Percentiles rank a stretch among this genome's conserved stretches.
These are phyloP conservation scores for Hesperophylax magnus DNA, from an alignment of 1,140 invertebrate genomes.

Conservation along the genomic window DNA sequence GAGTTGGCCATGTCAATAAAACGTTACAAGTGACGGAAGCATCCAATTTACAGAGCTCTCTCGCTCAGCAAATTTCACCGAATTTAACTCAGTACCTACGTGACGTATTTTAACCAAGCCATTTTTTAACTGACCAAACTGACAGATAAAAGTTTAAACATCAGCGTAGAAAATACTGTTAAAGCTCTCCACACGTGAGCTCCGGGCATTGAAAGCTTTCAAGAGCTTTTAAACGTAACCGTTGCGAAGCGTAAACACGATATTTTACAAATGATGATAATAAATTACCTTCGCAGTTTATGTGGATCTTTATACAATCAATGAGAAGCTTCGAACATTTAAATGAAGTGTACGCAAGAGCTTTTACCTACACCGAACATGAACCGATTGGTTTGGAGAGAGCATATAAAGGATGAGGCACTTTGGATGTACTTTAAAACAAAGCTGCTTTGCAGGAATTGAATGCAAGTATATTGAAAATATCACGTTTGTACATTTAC, in stretches of 20 bases:
- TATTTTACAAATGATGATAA: constrained; percentile 37
- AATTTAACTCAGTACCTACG: neutral
- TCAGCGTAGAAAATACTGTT: neutral
- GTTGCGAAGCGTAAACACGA: constrained; percentile 18
- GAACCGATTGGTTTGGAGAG: neutral
- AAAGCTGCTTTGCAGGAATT: neutral
- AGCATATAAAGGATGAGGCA: neutral
- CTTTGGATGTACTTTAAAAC: neutral
- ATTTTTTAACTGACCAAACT: neutral
- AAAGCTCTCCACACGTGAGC: constrained; percentile 7
- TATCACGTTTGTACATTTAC: neutral
- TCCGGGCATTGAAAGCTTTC: constrained; percentile 25
- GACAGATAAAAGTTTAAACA: constrained; percentile 1
- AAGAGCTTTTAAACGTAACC: constrained; percentile 7
- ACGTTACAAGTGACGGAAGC: too few relatives aligned
- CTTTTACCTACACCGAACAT: neutral
- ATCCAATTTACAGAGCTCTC: neutral
- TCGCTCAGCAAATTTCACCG: neutral
- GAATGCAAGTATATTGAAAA: neutral
- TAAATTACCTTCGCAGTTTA: constrained; percentile 26
- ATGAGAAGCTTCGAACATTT: constrained; percentile 13
- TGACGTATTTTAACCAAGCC: neutral
- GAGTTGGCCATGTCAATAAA: too few relatives aligned
- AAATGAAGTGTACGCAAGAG: constrained; percentile 2
- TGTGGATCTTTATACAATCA: constrained; percentile 33